phyloP scores from a whole-genome alignment of 2,888 invertebrate species.

The Syrphus vitripennis region DNA sequence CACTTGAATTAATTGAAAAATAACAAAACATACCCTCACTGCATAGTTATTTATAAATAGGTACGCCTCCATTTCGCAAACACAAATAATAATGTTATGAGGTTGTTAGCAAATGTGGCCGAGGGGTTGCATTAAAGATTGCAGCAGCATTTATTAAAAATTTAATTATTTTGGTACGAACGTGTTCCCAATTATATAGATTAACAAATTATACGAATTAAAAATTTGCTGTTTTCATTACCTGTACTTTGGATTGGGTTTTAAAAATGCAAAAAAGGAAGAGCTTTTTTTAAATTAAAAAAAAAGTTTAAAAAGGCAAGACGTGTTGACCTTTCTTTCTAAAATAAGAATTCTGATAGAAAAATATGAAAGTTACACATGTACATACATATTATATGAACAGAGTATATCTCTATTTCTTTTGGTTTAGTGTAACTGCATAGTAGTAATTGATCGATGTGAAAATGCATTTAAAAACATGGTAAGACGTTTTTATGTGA shows the following conservation, averaged over 20 bases:
- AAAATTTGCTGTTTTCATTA: constrained; percentile 44
- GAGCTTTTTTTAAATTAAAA: background rate
- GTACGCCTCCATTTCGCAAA: background rate
- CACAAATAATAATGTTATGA: background rate
- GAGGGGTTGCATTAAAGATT: constrained; percentile 34
- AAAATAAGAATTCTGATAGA: background rate
- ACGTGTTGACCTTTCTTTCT: constrained; percentile 18
- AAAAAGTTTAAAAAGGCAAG: background rate
- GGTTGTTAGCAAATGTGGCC: background rate
- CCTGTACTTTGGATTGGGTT: background rate
- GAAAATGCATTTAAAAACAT: constrained; percentile 57
- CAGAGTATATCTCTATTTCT: background rate
- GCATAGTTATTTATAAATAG: background rate
- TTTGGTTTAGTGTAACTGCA: constrained; percentile 44
- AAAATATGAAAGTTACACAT: background rate
- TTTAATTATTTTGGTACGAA: constrained; percentile 46
- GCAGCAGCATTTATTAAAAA: constrained; percentile 35
- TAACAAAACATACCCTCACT: background rate
- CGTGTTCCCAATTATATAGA: constrained; percentile 64
- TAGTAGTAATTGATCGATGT: constrained; percentile 43
- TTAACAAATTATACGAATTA: constrained; percentile 63
- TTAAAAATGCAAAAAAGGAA: background rate
- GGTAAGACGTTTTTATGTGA: background rate
- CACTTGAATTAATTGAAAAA: background rate
- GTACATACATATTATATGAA: background rate